Conservation (phyloP, 35 echinoderm and acorn worm genomes). For the Acanthaster planci region DNA sequence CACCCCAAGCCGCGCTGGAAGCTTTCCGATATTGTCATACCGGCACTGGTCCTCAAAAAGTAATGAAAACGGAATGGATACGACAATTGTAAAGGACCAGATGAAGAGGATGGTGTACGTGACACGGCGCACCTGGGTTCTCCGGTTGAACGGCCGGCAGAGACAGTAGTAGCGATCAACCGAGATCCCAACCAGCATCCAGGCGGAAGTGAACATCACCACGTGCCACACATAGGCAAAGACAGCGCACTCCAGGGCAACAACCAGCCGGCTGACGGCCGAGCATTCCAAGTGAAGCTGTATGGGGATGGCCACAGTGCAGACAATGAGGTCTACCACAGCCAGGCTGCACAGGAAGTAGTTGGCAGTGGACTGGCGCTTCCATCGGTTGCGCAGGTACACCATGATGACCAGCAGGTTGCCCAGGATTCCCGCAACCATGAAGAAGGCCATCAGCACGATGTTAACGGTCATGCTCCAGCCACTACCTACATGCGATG, state of each 20-base stretch:
- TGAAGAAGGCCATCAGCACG: conserved; percentile 63
- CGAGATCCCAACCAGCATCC: conserved; percentile 96
- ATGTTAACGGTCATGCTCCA: conserved; percentile 44
- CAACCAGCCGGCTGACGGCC: conserved; percentile 54
- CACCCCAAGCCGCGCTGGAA: conserved; percentile 37
- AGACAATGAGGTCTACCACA: conserved; percentile 76
- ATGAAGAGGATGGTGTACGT: conserved; percentile 55
- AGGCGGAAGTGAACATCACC: conserved; percentile 77
- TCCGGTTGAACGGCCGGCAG: conserved; percentile 73
- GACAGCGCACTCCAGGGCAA: conserved; percentile 65
- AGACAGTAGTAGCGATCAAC: conserved; percentile 91
- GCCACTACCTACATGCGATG: neutral
- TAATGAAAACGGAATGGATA: conserved; percentile 57
- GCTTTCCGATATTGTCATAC: neutral
- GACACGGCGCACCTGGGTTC: conserved; percentile 60
- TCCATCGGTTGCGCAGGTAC: conserved; percentile 55
- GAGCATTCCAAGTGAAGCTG: conserved; percentile 79
- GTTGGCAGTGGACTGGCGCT: conserved; percentile 91
- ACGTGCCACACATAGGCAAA: conserved; percentile 88
- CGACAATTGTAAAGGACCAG: conserved; percentile 73
- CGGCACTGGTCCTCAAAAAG: conserved; percentile 59
- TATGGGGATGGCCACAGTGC: conserved; percentile 68
- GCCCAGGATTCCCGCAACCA: conserved; percentile 78
- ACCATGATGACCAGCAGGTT: conserved; percentile 85
- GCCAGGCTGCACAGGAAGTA: conserved; percentile 96